phyloP scores from a whole-genome alignment of 2,888 invertebrate genomes.

The Digitonthophagus gazella region DNA sequence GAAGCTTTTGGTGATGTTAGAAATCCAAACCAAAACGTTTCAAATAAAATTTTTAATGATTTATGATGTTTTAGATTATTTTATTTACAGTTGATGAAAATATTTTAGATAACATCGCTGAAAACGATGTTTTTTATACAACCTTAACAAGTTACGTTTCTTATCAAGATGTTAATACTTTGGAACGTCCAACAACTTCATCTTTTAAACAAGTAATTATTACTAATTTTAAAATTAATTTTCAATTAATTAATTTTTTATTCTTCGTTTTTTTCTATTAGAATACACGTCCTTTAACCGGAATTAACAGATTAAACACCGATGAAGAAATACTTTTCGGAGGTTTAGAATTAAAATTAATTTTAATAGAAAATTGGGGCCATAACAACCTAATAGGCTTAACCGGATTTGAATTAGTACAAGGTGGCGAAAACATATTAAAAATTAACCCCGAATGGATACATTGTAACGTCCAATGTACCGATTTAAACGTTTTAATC shows the following conservation, averaged over 20 bases:
- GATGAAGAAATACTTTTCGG: slow-evolving; percentile 43
- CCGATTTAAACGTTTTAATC: slow-evolving; percentile 52
- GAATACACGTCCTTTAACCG: slow-evolving; percentile 22
- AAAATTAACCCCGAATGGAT: slow-evolving; percentile 40
- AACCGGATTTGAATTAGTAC: slow-evolving; percentile 59
- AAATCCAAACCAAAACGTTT: slow-evolving; percentile 29
- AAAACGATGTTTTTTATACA: slow-evolving; percentile 53
- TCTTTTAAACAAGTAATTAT: slow-evolving; percentile 23
- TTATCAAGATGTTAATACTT: slow-evolving; percentile 34
- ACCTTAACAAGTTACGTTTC: slow-evolving; percentile 44
- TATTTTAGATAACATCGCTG: slow-evolving; percentile 64
- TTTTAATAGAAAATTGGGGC: slow-evolving; percentile 65
- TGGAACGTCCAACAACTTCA: slow-evolving; percentile 59
- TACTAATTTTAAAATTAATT: not conserved
- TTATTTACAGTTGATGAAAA: slow-evolving; percentile 75
- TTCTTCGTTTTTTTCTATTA: slow-evolving; percentile 7
- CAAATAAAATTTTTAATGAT: not conserved
- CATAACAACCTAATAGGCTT: slow-evolving; percentile 60
- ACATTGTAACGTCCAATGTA: slow-evolving; percentile 36
- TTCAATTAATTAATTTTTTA: not conserved
- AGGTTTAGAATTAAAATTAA: slow-evolving; percentile 52
- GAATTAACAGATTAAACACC: slow-evolving; percentile 5
- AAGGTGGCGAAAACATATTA: slow-evolving; percentile 43
- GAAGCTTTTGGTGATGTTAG: slow-evolving; percentile 71
- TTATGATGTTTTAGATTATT: slow-evolving; percentile 69